These are phyloP conservation scores for Cynopterus sphinx DNA, from an alignment of 2,797 vertebrate genomes.

Conservation along the genomic window DNA sequence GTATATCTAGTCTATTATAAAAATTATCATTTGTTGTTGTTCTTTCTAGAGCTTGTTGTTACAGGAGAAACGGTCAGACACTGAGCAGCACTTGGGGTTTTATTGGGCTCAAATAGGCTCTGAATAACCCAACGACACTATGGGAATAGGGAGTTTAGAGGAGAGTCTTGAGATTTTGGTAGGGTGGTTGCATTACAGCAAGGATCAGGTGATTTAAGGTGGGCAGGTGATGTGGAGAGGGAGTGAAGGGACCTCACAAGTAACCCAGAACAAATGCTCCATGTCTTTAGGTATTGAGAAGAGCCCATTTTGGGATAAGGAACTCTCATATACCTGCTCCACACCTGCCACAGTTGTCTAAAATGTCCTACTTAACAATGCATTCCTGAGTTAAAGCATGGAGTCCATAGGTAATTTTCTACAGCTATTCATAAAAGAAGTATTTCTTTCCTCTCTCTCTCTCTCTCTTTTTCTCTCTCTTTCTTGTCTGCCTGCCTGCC, in stretches of 20 bases:
- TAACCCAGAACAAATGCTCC: background rate
- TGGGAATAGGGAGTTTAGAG: background rate
- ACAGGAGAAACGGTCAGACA: background rate
- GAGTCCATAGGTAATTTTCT: background rate
- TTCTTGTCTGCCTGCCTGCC: no score
- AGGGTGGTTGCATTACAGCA: background rate
- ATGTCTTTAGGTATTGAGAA: background rate
- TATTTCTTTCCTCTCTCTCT: no score
- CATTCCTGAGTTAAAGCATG: background rate
- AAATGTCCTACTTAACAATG: background rate
- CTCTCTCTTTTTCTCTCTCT: no score
- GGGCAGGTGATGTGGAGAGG: background rate
- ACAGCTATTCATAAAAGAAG: background rate
- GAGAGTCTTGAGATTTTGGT: background rate
- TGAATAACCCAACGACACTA: background rate
- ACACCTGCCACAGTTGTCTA: background rate
- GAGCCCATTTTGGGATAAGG: background rate
- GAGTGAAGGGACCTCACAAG: background rate
- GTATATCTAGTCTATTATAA: background rate
- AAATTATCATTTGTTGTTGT: no score
- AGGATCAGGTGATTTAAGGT: background rate
- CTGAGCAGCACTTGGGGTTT: background rate
- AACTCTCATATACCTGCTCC: background rate
- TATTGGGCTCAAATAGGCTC: background rate
- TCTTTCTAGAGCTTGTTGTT: background rate